Percentiles rank a stretch among this genome's conserved stretches.
These are phyloP conservation scores for Platyrinchus mystaceus DNA, from an alignment of 2,797 vertebrate species.

Conservation along the genomic window DNA sequence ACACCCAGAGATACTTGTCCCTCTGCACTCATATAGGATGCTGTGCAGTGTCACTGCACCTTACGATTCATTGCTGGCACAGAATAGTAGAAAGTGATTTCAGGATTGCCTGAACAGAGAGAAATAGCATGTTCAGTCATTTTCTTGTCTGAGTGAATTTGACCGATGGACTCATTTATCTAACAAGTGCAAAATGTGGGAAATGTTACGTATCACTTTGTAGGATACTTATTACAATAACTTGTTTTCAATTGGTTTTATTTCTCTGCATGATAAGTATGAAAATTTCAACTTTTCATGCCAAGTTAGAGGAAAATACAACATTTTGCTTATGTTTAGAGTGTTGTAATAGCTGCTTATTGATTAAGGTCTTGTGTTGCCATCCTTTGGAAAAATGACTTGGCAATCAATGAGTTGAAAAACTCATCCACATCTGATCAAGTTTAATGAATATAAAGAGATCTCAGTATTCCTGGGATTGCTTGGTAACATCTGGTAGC, in stretches of 20 bases:
- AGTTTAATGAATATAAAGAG: not conserved
- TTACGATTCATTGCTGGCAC: not conserved
- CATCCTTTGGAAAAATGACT: not conserved
- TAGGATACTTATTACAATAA: not conserved
- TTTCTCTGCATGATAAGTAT: not conserved
- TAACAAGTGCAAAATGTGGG: not conserved
- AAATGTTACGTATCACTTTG: not conserved
- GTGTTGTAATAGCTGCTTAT: not conserved
- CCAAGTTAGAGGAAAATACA: not conserved
- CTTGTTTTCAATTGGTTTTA: not conserved
- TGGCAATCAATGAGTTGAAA: not conserved
- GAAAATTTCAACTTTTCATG: not conserved
- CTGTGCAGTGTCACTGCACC: not conserved
- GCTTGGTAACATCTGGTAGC: not conserved
- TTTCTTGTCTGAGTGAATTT: not conserved
- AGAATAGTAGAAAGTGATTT: not conserved
- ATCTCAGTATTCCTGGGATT: not conserved
- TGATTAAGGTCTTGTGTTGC: not conserved
- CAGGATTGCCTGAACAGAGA: not conserved
- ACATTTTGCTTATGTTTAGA: not conserved
- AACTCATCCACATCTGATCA: not conserved
- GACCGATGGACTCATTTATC: not conserved
- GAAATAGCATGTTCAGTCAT: not conserved
- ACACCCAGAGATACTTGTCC: not conserved
- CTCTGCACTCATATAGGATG: not conserved